Conservation (phyloP, 2,888 invertebrate genomes). For the Spilosoma lubricipeda region DNA sequence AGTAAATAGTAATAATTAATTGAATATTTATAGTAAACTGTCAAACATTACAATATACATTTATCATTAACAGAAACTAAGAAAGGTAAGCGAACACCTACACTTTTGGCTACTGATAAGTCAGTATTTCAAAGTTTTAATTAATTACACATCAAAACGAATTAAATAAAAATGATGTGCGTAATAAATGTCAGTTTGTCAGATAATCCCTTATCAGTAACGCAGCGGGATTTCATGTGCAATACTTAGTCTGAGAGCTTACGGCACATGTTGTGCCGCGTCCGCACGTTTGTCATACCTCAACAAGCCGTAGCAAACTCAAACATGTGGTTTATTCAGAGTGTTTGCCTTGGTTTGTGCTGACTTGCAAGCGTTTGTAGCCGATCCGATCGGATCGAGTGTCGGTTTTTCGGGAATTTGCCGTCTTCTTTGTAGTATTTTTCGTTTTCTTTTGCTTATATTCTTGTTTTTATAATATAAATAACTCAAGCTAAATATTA, state of each 20-base stretch:
- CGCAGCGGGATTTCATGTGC: conserved; percentile 31
- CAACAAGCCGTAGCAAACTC: no score
- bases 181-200: conserved; percentile 28
- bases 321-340: no score
- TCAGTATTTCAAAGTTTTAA: not conserved
- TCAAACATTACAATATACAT: not conserved
- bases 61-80: not conserved
- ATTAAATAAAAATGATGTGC: conserved; percentile 24
- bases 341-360: no score
- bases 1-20: not conserved
- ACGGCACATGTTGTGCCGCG: no score
- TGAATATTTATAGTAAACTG: not conserved
- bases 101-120: not conserved
- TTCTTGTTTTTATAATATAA: no score
- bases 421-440: no score
- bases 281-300: no score
- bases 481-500: no score
- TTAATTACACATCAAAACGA: conserved; percentile 18
- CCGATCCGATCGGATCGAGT: no score
- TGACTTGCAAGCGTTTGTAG: no score
- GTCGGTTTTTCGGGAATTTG: no score
- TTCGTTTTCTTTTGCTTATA: no score
- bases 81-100: not conserved
- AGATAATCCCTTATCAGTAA: conserved; percentile 35
- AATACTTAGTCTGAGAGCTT: conserved; percentile 15